Evolutionary conservation across 23 tunicate species (phyloP), one percentile per base, ranked within the genome.

Genomic region (Ciona savignyi): DNA sequence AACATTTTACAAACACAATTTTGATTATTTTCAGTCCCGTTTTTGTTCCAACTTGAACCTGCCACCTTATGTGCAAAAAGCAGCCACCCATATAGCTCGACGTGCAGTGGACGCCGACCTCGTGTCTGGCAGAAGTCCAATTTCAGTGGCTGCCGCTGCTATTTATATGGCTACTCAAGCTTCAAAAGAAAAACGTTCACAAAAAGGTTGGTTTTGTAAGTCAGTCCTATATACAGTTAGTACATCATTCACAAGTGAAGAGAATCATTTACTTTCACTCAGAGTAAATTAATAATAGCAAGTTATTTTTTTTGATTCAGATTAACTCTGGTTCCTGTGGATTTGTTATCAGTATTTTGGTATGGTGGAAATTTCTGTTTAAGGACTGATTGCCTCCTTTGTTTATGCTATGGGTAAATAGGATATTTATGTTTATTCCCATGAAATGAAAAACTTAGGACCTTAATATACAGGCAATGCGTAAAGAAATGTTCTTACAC

Each of bases 151-250:
- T 0, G 99, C 99, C 33, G 99, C 99, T 3, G 96, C 99, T 1
- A 95, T 95, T 60, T 95, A 88, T 76, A 88, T 95, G 96, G 99
- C 96, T 0, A 83, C 96, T 3, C 99, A 95, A 51, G 99, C 99
- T 1, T 95, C 99, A 0, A 83, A 80, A 32, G 86, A 84, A 30
- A 91, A 76, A 72, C 68, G 66, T 35, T 84, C 97, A 3, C 91
- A 85, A 62, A 91, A 91, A 85, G 95, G 95, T 81, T 29, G 1
- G 34, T 48, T 25, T n/a, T 25, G 67, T 27, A 19, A 42, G 15
- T 42, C n/a, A n/a, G n/a, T n/a, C n/a, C n/a, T n/a, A n/a, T n/a
- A n/a, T 22, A 51, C 19, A 51, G 20, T 19, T 51, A 19, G 19
- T 51, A 51, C 19, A 51, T 51, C 19, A 21, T 51, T 21, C 19